Conservation (phyloP, 2,797 vertebrate species). For the Aselliscus stoliczkanus region DNA sequence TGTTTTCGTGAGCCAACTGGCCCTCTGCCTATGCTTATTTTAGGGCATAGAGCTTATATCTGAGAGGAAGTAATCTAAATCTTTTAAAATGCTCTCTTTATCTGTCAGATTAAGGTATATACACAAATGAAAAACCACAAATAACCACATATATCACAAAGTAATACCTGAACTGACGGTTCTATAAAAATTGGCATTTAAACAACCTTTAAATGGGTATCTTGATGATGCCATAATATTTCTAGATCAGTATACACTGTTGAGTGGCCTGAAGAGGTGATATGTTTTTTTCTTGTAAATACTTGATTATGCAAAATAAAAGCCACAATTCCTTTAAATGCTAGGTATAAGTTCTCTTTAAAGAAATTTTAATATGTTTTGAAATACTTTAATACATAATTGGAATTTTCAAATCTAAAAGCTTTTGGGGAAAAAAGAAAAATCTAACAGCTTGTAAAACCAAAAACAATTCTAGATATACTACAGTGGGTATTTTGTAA, state of each 20-base stretch:
- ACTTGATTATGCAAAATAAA: neutral
- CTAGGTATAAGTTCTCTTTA: neutral
- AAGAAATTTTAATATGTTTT: neutral
- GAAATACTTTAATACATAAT: neutral
- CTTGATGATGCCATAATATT: neutral
- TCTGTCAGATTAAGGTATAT: slow-evolving; percentile 18
- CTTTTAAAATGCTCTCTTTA: slow-evolving; percentile 29
- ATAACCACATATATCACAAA: slow-evolving; percentile 44
- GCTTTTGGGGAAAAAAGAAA: neutral
- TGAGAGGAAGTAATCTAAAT: slow-evolving; percentile 58
- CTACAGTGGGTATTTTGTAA: neutral
- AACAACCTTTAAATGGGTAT: neutral
- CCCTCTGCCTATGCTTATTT: slow-evolving; percentile 45
- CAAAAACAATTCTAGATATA: neutral
- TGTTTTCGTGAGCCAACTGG: slow-evolving; percentile 48
- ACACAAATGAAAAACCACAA: slow-evolving; percentile 35
- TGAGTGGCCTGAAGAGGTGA: neutral
- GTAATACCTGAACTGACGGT: slow-evolving; percentile 1
- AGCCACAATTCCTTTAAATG: neutral
- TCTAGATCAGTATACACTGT: neutral
- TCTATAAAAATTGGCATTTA: slow-evolving; percentile 47
- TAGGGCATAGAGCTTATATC: slow-evolving; percentile 1
- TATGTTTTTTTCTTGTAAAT: neutral
- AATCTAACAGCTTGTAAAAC: neutral
- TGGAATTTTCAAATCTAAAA: neutral